phyloP scores from a whole-genome alignment of 2,888 invertebrate genomes.

The Tupiocoris notatus region DNA sequence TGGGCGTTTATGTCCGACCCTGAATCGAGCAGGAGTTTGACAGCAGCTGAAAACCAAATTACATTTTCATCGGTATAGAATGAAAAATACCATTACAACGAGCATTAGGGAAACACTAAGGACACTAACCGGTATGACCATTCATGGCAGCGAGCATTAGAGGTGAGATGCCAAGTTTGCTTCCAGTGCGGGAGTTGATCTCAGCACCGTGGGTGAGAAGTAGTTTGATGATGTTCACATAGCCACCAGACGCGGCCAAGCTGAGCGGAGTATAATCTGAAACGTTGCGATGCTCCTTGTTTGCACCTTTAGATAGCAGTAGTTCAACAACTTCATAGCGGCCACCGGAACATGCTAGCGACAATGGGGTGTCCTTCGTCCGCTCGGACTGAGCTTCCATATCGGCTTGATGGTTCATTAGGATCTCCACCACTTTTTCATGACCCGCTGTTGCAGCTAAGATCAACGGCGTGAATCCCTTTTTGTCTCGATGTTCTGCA shows the following conservation, averaged over 20 bases:
- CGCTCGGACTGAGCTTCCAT: conserved; percentile 98
- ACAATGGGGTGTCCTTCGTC: conserved; percentile 97
- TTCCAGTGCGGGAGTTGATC: conserved; percentile 96
- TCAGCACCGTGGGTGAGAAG: conserved; percentile 92
- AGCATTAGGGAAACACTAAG: not conserved
- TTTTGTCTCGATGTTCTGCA: conserved; percentile 89
- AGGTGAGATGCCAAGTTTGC: conserved; percentile 96
- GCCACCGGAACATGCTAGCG: conserved; percentile 95
- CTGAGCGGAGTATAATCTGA: conserved; percentile 99
- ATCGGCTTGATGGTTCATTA: conserved; percentile 92
- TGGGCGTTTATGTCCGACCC: conserved; percentile 99
- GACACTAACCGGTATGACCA: conserved; percentile 69
- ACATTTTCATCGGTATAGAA: no score
- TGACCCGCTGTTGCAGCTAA: conserved; percentile 96
- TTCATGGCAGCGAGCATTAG: conserved; percentile 99
- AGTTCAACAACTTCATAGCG: conserved; percentile 71
- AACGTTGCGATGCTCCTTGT: conserved; percentile 97
- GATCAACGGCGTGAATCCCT: conserved; percentile 96
- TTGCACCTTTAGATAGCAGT: conserved; percentile 59
- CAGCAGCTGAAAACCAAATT: conserved; percentile 82
- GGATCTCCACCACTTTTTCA: conserved; percentile 85
- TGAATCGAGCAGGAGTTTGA: conserved; percentile 90
- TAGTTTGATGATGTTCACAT: conserved; percentile 95
- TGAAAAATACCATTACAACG: not conserved
- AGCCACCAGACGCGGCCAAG: conserved; percentile 96